phyloP scores from a whole-genome alignment of 2,113 vertebrate species.

The Etheostoma cragini region DNA sequence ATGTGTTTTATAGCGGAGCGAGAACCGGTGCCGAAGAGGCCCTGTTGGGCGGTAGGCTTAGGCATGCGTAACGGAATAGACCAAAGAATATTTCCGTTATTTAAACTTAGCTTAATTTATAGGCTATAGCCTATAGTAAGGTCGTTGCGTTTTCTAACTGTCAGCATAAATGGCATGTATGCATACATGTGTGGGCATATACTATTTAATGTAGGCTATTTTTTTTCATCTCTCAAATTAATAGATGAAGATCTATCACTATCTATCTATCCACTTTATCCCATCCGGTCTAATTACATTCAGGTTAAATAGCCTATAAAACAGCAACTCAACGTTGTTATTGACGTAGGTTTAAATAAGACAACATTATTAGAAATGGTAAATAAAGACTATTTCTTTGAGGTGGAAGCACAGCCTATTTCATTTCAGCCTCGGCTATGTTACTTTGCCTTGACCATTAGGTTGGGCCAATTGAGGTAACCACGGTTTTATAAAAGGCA shows the following conservation, averaged over 20 bases:
- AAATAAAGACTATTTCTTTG: slow-evolving; percentile 15
- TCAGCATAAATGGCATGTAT: neutral
- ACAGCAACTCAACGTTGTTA: neutral
- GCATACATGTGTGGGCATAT: too few relatives aligned
- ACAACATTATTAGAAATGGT: slow-evolving; percentile 20
- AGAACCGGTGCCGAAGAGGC: slow-evolving; percentile 46
- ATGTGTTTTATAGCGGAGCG: slow-evolving; percentile 70
- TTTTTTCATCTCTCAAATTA: slow-evolving; percentile 5
- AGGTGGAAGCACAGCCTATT: neutral
- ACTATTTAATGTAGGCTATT: neutral
- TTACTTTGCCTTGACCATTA: slow-evolving; percentile 2
- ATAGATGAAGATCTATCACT: neutral
- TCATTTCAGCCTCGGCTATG: neutral
- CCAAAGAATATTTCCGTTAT: neutral
- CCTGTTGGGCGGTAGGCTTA: slow-evolving; percentile 8
- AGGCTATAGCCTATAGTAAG: neutral
- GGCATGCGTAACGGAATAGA: slow-evolving; percentile 44
- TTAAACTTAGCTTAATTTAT: slow-evolving; percentile 1
- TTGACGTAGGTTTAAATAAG: neutral
- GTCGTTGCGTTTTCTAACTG: slow-evolving; percentile 14
- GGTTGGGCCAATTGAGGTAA: neutral
- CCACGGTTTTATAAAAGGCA: neutral
- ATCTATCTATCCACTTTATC: neutral
- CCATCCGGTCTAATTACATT: neutral
- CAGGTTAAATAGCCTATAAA: neutral